A percentile compares a stretch with the other conserved stretches of the same genome.
Conservation (phyloP, 2,797 vertebrate genomes). For the Myoxocephalus aenaeus region DNA sequence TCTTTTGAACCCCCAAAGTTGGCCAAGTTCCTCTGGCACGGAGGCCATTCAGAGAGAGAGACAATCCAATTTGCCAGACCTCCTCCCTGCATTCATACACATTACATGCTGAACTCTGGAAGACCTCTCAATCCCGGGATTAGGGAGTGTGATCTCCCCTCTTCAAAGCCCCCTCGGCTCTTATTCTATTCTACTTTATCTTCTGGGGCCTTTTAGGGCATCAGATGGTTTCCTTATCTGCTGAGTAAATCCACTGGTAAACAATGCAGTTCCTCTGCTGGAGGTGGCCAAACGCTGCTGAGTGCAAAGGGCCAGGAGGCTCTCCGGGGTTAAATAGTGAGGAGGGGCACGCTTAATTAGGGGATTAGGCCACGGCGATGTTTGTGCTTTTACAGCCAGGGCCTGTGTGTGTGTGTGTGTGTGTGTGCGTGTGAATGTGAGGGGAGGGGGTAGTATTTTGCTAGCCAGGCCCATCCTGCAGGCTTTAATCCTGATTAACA, state of each 20-base stretch:
- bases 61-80: conserved; percentile 81
- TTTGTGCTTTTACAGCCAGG: conserved; percentile 83
- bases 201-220: conserved; percentile 71
- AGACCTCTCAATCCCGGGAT: conserved; percentile 83
- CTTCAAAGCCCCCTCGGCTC: conserved; percentile 81
- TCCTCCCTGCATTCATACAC: conserved; percentile 79
- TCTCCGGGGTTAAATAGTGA: conserved; percentile 75
- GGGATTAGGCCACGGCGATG: conserved; percentile 81
- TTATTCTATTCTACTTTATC: conserved; percentile 81
- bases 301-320: conserved; percentile 74
- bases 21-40: conserved; percentile 38
- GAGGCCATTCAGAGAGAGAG: conserved; percentile 53
- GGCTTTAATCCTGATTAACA: conserved; percentile 85
- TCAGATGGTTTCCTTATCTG: conserved; percentile 84
- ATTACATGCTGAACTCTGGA: conserved; percentile 82
- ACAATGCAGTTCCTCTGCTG: conserved; percentile 84
- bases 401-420: conserved; percentile 60
- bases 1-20: conserved; percentile 35
- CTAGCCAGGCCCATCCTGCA: conserved; percentile 74
- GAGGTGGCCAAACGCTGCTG: conserved; percentile 82
- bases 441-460: conserved; percentile 68
- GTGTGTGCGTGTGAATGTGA: conserved; percentile 62
- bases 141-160: conserved; percentile 83
- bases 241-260: conserved; percentile 81
- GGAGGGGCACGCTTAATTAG: conserved; percentile 85